phyloP scores from a whole-genome alignment of 2,888 invertebrate species.

The Laspeyria flexula region DNA sequence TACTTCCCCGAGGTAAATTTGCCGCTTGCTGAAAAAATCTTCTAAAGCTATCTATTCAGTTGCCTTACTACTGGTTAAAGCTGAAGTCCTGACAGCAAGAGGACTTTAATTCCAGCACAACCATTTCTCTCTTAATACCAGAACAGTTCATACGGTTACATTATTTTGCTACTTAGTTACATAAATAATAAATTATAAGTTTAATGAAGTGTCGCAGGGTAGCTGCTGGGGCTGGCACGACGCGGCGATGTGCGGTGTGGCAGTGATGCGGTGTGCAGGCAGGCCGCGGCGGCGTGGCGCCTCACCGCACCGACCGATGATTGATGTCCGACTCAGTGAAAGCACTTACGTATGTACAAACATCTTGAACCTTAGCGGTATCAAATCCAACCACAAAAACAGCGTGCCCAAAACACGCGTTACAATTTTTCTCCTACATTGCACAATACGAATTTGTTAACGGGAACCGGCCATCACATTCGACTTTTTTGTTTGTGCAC shows the following conservation, averaged over 20 bases:
- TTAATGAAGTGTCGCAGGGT: slow-evolving; percentile 54
- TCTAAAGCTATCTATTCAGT: no score
- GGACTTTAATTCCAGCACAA: no score
- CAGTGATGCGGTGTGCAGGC: slow-evolving; percentile 28
- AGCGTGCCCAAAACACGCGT: slow-evolving; percentile 73
- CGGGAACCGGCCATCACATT: slow-evolving; percentile 83
- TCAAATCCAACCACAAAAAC: slow-evolving; percentile 75
- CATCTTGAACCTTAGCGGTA: slow-evolving; percentile 74
- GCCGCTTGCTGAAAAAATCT: no score
- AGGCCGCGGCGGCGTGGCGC: slow-evolving; percentile 11
- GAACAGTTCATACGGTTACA: no score
- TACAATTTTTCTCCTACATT: slow-evolving; percentile 84
- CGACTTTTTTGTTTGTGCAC: slow-evolving; percentile 84
- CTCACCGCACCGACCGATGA: slow-evolving; percentile 51
- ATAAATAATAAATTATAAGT: slow-evolving; percentile 47
- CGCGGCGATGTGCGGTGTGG: slow-evolving; percentile 7
- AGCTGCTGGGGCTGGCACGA: slow-evolving; percentile 3
- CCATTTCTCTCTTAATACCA: no score
- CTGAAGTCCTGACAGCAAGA: no score
- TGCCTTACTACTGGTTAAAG: no score
- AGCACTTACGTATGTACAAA: slow-evolving; percentile 72
- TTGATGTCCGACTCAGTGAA: slow-evolving; percentile 76
- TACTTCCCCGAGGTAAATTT: no score
- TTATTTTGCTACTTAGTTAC: no score
- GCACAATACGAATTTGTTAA: slow-evolving; percentile 86